Evolutionary conservation across 2,888 invertebrate genomes (phyloP).

Genomic region (Sarcophaga subvicina): DNA sequence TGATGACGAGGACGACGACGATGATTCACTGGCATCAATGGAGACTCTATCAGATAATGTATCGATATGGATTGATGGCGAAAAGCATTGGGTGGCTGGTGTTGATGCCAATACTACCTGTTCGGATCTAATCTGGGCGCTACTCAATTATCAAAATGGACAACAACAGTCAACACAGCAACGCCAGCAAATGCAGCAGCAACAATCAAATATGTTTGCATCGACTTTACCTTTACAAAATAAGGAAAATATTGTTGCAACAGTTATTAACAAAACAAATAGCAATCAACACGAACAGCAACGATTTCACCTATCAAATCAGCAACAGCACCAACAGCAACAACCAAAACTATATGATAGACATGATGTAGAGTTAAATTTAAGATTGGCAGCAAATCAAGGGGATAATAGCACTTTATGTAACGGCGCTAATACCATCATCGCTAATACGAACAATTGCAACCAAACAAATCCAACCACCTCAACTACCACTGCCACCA

Average conservation of each 20-base stretch:
- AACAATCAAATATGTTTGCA: conserved; percentile 53
- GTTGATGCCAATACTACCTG: conserved; percentile 90
- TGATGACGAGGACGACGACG: conserved; percentile 66
- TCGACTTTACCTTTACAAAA: conserved; percentile 57
- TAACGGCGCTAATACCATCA: background rate
- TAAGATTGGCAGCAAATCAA: conserved; percentile 19
- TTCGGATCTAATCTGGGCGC: conserved; percentile 88
- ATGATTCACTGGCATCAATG: conserved; percentile 74
- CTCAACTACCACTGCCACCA: conserved; percentile 80
- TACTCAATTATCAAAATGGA: conserved; percentile 84
- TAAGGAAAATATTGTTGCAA: conserved; percentile 71
- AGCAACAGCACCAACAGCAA: conserved; percentile 28
- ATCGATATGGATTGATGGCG: conserved; percentile 89
- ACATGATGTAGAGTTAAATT: conserved; percentile 33
- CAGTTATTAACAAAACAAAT: conserved; percentile 53
- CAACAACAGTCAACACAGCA: conserved; percentile 43
- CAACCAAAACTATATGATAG: conserved; percentile 75
- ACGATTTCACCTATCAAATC: background rate
- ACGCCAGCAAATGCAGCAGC: conserved; percentile 10
- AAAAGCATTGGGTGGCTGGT: conserved; percentile 91
- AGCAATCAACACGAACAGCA: conserved; percentile 52
- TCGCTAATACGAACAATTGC: conserved; percentile 42
- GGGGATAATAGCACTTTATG: conserved; percentile 29
- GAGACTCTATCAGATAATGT: conserved; percentile 84
- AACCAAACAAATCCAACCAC: background rate